Evolutionary conservation across 2,797 vertebrate genomes (phyloP).

Genomic region (Hippopotamyrus pictus): DNA sequence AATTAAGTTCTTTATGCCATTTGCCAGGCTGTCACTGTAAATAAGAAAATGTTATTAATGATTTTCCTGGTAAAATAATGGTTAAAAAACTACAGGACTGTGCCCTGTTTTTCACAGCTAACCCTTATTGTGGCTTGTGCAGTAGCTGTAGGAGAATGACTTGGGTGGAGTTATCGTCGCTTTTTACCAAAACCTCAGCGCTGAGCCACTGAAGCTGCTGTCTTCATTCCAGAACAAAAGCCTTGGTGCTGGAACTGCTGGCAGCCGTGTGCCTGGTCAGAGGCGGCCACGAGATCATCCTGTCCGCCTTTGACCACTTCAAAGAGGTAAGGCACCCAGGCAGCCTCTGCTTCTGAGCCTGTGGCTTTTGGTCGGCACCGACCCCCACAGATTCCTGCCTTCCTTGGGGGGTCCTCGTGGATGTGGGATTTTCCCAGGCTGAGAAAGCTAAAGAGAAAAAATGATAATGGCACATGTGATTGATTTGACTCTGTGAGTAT

Average conservation of each 20-base stretch:
- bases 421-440: background rate
- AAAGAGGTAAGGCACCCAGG: slow-evolving; percentile 74
- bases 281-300: slow-evolving; percentile 95
- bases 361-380: background rate
- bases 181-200: background rate
- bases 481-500: slow-evolving; percentile 26
- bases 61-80: background rate
- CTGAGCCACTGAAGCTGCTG: background rate
- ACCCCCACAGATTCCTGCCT: background rate
- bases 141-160: background rate
- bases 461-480: background rate
- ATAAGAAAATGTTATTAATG: background rate
- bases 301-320: slow-evolving; percentile 95
- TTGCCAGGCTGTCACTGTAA: background rate
- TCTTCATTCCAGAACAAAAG: slow-evolving; percentile 76
- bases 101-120: background rate
- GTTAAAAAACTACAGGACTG: background rate
- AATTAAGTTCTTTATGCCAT: background rate
- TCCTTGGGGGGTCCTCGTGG: background rate
- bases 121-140: background rate
- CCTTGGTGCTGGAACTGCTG: slow-evolving; percentile 88
- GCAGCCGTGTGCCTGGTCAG: slow-evolving; percentile 92
- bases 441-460: background rate
- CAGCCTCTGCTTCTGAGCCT: background rate
- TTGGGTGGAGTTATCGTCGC: background rate